Percentiles rank a stretch among this genome's conserved stretches.
These are phyloP conservation scores for Dendropsophus ebraccatus DNA, from an alignment of 2,113 vertebrate genomes.

Conservation along the genomic window DNA sequence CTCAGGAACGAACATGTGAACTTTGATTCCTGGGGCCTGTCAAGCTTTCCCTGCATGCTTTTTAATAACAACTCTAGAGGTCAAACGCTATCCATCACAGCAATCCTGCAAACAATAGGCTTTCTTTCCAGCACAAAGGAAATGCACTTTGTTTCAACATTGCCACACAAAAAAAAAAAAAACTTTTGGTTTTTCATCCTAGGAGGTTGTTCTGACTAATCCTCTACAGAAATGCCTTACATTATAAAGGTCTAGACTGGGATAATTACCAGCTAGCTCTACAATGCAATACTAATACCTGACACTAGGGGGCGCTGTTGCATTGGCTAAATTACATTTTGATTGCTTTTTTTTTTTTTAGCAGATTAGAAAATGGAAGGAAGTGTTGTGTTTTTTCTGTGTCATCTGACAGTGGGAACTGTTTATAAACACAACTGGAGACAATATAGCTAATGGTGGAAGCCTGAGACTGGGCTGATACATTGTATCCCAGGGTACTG, in stretches of 20 bases:
- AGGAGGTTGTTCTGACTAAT: background rate
- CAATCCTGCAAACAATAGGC: background rate
- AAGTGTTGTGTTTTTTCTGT: background rate
- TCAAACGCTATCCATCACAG: conserved; percentile 5
- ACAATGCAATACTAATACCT: background rate
- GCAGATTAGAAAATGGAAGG: conserved; percentile 6
- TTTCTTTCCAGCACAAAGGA: background rate
- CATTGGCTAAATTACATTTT: background rate
- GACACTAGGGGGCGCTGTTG: conserved; percentile 29
- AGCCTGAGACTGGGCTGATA: background rate
- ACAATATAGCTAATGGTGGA: background rate
- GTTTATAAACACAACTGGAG: conserved; percentile 32
- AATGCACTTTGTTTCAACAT: background rate
- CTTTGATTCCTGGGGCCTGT: conserved; percentile 2
- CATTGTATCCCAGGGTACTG: background rate
- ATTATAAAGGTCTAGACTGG: conserved; percentile 13
- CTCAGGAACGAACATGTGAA: background rate
- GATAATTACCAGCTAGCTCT: background rate
- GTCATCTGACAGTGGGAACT: background rate
- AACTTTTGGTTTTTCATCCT: too few relatives aligned
- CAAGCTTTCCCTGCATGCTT: background rate
- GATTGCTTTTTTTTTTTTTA: too few relatives aligned
- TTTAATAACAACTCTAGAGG: background rate
- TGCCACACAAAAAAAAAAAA: too few relatives aligned
- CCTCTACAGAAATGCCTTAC: background rate